A percentile compares a stretch with the other conserved stretches of the same genome.
Evolutionary conservation across 2,888 invertebrate genomes (phyloP).

Genomic region (Polyommatus iphigenia): DNA sequence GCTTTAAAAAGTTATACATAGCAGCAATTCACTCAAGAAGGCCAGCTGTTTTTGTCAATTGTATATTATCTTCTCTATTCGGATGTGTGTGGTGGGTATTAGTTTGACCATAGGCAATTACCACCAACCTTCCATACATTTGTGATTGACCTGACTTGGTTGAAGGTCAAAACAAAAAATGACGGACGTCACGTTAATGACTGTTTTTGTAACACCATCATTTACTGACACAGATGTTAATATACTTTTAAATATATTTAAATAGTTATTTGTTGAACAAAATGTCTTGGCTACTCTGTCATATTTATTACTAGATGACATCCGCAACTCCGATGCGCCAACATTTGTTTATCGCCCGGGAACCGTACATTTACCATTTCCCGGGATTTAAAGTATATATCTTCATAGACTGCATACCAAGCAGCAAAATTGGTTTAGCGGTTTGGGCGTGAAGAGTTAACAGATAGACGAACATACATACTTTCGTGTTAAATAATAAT

Average conservation of each 20-base stretch:
- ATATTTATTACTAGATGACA: too few species aligned
- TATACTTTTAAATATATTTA: not conserved
- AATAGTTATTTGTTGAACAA: not conserved
- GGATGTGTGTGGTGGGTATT: not conserved
- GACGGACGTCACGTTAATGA: conserved; percentile 11
- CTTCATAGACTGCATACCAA: too few species aligned
- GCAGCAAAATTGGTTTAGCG: too few species aligned
- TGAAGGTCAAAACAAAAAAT: conserved; percentile 5
- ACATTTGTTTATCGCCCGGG: too few species aligned
- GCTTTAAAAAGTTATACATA: not conserved
- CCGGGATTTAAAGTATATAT: too few species aligned
- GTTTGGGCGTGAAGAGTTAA: too few species aligned
- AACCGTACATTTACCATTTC: too few species aligned
- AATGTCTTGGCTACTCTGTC: not conserved
- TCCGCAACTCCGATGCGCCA: too few species aligned
- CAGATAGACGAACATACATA: not conserved
- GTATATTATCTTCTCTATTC: not conserved
- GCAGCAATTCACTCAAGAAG: not conserved
- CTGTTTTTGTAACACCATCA: conserved; percentile 17
- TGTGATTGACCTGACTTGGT: conserved; percentile 3
- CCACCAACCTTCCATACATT: not conserved
- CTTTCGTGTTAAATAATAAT: too few species aligned
- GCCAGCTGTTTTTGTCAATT: too few species aligned
- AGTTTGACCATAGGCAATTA: conserved; percentile 1
- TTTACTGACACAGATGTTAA: not conserved